Evolutionary conservation across 2,113 vertebrate species (phyloP).

Genomic region (Xiphophorus maculatus): DNA sequence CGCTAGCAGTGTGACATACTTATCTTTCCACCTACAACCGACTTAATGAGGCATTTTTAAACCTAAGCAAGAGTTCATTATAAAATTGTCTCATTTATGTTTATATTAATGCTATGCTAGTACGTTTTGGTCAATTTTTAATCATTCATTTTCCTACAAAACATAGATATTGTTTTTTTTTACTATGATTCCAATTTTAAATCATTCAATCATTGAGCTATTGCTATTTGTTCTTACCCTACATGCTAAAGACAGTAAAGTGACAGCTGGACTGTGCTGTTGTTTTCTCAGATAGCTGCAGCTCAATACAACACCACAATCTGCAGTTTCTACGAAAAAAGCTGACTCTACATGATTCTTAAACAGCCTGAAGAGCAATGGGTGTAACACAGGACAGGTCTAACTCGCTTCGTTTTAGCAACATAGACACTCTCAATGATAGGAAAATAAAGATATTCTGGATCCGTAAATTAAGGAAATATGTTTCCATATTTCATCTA

Average conservation of each 20-base stretch:
- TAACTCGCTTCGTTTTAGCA: not conserved
- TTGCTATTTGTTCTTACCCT: not conserved
- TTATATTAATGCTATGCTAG: not conserved
- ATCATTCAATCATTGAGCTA: constrained; percentile 1
- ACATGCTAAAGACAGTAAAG: not conserved
- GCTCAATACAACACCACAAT: constrained; percentile 5
- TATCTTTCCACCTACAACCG: not conserved
- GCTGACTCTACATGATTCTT: not conserved
- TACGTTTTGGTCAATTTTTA: not conserved
- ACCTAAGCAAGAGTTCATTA: not conserved
- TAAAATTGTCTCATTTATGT: not conserved
- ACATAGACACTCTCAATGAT: not conserved
- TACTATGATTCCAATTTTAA: constrained; percentile 11
- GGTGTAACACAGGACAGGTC: not conserved
- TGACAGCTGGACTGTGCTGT: not conserved
- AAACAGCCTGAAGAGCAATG: not conserved
- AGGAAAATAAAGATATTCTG: not conserved
- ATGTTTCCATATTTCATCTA: not conserved
- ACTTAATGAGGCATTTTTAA: not conserved
- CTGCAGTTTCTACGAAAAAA: not conserved
- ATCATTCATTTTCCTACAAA: not conserved
- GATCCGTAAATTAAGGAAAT: not conserved
- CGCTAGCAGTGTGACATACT: not conserved
- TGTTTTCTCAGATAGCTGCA: constrained; percentile 15
- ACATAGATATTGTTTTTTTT: not conserved